Conservation (phyloP, 2,888 invertebrate species). For the Eulithis prunata region DNA sequence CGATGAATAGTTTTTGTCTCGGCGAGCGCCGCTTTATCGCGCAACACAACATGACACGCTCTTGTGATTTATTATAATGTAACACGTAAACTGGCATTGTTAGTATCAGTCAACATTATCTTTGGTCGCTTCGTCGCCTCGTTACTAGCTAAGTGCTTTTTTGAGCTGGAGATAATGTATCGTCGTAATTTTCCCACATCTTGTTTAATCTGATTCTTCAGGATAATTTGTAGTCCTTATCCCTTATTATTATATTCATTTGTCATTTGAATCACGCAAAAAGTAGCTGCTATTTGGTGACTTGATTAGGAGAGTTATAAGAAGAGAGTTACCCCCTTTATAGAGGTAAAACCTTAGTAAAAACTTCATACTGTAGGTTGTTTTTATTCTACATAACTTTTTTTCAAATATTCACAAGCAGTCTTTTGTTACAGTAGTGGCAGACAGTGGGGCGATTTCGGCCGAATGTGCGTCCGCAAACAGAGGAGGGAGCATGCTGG, state of each 20-base stretch:
- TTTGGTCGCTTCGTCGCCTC: conserved; percentile 22
- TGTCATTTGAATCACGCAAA: too few relatives aligned
- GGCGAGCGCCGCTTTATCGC: conserved; percentile 39
- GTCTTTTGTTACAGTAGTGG: conserved; percentile 61
- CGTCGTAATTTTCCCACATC: conserved; percentile 1
- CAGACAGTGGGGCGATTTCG: conserved; percentile 56
- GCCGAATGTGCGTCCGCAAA: conserved; percentile 76
- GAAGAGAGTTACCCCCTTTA: too few relatives aligned
- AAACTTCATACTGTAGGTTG: background rate
- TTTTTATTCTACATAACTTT: background rate
- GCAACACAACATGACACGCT: conserved; percentile 38
- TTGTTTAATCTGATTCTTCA: background rate
- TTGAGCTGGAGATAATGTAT: conserved; percentile 15
- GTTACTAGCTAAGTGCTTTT: conserved; percentile 28
- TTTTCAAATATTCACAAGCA: background rate
- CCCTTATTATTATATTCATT: too few relatives aligned
- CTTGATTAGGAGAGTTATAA: too few relatives aligned
- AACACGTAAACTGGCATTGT: conserved; percentile 39
- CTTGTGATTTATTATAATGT: conserved; percentile 43
- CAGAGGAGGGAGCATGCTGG: conserved; percentile 77
- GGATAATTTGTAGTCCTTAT: too few relatives aligned
- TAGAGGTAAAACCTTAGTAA: too few relatives aligned
- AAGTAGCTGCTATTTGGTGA: too few relatives aligned
- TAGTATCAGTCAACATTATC: conserved; percentile 32
- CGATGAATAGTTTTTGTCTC: conserved; percentile 46